These are phyloP conservation scores for Heterochromis multidens DNA, from an alignment of 2,113 vertebrate species.

Conservation along the genomic window DNA sequence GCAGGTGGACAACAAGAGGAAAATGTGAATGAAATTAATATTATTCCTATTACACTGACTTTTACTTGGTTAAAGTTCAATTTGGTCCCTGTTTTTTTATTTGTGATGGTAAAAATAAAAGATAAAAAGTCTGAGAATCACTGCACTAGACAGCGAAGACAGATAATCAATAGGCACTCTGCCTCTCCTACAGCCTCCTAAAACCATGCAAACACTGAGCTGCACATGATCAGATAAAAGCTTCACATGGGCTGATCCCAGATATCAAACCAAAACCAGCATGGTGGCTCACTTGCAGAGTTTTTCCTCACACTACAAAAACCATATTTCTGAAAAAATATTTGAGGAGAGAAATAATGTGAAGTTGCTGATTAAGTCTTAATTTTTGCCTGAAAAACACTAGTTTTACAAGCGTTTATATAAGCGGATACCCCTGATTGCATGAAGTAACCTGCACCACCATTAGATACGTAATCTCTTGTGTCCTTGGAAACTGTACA, in stretches of 20 bases:
- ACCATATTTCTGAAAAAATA: neutral
- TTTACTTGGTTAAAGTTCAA: neutral
- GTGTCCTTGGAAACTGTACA: neutral
- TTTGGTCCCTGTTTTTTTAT: neutral
- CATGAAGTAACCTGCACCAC: neutral
- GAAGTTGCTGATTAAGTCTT: neutral
- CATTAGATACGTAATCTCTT: neutral
- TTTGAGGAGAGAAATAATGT: too few species aligned
- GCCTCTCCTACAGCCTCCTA: neutral
- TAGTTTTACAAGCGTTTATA: neutral
- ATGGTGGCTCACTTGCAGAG: neutral
- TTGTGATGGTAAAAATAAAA: neutral
- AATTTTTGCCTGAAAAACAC: neutral
- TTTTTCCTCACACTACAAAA: neutral
- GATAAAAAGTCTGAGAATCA: neutral
- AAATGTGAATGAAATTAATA: neutral
- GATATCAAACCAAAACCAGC: neutral
- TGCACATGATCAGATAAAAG: neutral
- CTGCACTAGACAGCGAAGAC: accelerated
- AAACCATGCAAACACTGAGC: neutral
- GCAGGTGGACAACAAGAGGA: neutral
- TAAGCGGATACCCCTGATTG: neutral
- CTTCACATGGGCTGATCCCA: neutral
- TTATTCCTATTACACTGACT: neutral
- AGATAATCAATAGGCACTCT: accelerated